Conservation (phyloP, 2,888 invertebrate genomes). For the Drosophila fungiperda region DNA sequence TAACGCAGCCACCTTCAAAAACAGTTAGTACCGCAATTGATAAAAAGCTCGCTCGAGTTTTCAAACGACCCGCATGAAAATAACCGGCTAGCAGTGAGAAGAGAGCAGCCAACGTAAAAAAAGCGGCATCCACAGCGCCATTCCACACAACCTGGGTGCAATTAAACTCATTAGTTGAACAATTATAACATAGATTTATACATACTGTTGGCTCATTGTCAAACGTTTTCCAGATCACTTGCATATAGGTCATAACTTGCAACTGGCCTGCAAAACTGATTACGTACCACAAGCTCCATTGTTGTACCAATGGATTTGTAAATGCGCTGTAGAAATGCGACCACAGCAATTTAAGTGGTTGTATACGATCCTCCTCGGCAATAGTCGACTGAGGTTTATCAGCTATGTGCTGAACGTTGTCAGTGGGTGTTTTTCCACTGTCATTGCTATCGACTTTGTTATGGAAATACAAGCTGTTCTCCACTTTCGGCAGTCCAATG, state of each 20-base stretch:
- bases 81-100: conserved; percentile 87
- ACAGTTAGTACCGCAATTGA: conserved; percentile 86
- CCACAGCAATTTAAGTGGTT: conserved; percentile 85
- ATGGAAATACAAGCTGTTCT: conserved; percentile 89
- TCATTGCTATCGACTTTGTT: conserved; percentile 31
- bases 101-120: conserved; percentile 89
- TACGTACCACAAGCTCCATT: conserved; percentile 93
- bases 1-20: conserved; percentile 86
- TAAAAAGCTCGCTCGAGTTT: conserved; percentile 85
- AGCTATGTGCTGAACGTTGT: neutral
- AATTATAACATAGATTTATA: neutral
- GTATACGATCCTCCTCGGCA: neutral
- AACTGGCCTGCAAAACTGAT: conserved; percentile 89
- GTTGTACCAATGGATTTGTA: conserved; percentile 87
- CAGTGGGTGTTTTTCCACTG: conserved; percentile 10
- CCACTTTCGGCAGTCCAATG: conserved; percentile 88
- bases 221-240: conserved; percentile 89
- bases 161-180: neutral
- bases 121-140: conserved; percentile 92
- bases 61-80: conserved; percentile 79
- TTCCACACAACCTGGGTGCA: conserved; percentile 86
- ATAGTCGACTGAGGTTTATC: neutral
- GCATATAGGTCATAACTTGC: conserved; percentile 90
- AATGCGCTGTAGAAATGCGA: conserved; percentile 87
- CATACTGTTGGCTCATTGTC: conserved; percentile 82